phyloP scores from a whole-genome alignment of 2,888 invertebrate genomes.

The Elegia similella region DNA sequence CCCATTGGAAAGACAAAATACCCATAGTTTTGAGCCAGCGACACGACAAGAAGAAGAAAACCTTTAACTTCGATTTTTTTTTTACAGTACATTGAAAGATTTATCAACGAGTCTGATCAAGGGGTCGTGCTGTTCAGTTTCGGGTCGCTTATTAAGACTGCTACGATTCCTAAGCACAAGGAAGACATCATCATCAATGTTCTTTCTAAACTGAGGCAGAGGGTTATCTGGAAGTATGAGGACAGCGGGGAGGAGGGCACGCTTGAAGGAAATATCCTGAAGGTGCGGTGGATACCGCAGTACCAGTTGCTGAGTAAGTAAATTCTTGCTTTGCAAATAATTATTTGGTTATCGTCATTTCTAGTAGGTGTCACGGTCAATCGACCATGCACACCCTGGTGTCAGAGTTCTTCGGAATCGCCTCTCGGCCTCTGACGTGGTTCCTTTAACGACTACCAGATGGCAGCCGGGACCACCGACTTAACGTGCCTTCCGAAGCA shows the following conservation, averaged over 20 bases:
- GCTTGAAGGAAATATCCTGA: conserved; percentile 74
- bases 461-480: no score
- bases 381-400: no score
- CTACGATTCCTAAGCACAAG: conserved; percentile 84
- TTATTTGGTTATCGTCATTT: no score
- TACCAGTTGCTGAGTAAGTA: conserved; percentile 86
- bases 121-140: conserved; percentile 89
- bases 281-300: conserved; percentile 87
- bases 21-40: no score
- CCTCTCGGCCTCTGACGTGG: no score
- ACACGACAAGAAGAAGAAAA: no score
- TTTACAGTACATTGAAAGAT: conserved; percentile 83
- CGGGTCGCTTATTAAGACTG: conserved; percentile 88
- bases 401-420: no score
- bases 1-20: no score
- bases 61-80: background rate
- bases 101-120: conserved; percentile 84
- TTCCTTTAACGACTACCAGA: no score
- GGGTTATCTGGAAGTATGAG: conserved; percentile 91
- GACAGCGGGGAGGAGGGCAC: conserved; percentile 67
- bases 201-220: conserved; percentile 84
- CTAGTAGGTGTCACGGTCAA: no score
- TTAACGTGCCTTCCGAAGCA: no score
- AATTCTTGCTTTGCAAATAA: background rate
- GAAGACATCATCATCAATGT: conserved; percentile 83